These are phyloP conservation scores for Drosophila paranaensis DNA, from an alignment of 2,888 invertebrate species.

Conservation along the genomic window DNA sequence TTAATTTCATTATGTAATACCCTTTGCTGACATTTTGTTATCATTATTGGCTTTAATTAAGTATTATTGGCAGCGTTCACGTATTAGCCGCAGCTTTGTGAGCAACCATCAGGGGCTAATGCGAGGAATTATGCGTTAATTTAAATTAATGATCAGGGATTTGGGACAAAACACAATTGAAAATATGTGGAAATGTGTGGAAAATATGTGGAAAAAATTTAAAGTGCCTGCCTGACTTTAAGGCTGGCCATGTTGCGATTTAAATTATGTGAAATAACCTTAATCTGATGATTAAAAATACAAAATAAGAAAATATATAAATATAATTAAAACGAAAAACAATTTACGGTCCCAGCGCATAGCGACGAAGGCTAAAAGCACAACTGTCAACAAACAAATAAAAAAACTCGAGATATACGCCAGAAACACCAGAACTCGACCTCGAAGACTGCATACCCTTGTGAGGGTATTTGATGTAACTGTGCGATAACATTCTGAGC, in stretches of 20 bases:
- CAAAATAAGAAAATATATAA: slow-evolving; percentile 52
- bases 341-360: slow-evolving; percentile 39
- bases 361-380: slow-evolving; percentile 44
- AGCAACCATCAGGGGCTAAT: slow-evolving; percentile 45
- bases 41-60: slow-evolving; percentile 76
- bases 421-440: background rate
- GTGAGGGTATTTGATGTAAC: background rate
- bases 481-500: background rate
- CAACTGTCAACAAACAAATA: slow-evolving; percentile 55
- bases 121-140: slow-evolving; percentile 66
- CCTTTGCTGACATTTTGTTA: slow-evolving; percentile 51
- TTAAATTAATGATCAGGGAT: slow-evolving; percentile 60
- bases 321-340: slow-evolving; percentile 62
- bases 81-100: slow-evolving; percentile 67
- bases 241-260: background rate
- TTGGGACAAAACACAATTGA: slow-evolving; percentile 51
- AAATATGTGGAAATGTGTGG: slow-evolving; percentile 2
- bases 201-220: slow-evolving; percentile 3
- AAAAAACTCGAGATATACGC: background rate
- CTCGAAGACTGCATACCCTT: slow-evolving; percentile 35
- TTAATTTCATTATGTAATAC: slow-evolving; percentile 74
- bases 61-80: slow-evolving; percentile 68
- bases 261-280: slow-evolving; percentile 36
- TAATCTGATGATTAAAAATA: slow-evolving; percentile 76
- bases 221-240: slow-evolving; percentile 26